Base-by-base conservation (phyloP, 2,113 vertebrate genomes). In the Rhinolophus sinicus region DNA sequence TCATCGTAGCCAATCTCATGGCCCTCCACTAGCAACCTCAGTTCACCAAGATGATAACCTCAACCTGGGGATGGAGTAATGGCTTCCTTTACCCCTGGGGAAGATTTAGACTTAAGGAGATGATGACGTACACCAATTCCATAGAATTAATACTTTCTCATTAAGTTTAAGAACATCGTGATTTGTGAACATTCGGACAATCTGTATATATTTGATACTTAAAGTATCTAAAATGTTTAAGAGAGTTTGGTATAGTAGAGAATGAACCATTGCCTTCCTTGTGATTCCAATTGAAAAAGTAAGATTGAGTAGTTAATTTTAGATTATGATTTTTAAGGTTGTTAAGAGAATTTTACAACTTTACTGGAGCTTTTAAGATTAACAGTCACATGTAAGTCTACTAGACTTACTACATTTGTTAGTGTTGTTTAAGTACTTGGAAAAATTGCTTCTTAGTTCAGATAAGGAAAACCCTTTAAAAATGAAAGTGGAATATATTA, bases 281-380 rank as follows among this genome's bases (percentile, higher is more conserved):
- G 21, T 56, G 26, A 69, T 94, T 78, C 30, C 22, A 82, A 62
- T 38, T 94, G 90, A 58, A 84, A 96, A 83, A 65, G 33, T 44
- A 89, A 72, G 50, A 47, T 67, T 56, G 69, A 54, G 21, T 58
- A 64, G n/a, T 67, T 85, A 67, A 94, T 76, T 82, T 88, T 77
- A 62, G 33, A 26, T 50, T 84, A 21, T 54, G 26, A 30, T 67
- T 87, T 82, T 91, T n/a, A 44, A 86, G 38, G 76, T 75, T 14
- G 16, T 35, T 83, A 44, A 94, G 19, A 95, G 35, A 67, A 90
- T 90, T 92, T 89, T 89, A 73, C 33, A 77, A 56, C 5, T 77
- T 80, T 69, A 75, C 33, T 52, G 54, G 73, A 56, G 50, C 21
- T 38, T 50, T 91, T 65, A 85, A 90, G 24, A 44, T 75, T 50